A percentile compares a stretch with the other conserved stretches of the same genome.
These are phyloP conservation scores for Sebastes itinus DNA, from an alignment of 2,797 vertebrate genomes.

Conservation along the genomic window DNA sequence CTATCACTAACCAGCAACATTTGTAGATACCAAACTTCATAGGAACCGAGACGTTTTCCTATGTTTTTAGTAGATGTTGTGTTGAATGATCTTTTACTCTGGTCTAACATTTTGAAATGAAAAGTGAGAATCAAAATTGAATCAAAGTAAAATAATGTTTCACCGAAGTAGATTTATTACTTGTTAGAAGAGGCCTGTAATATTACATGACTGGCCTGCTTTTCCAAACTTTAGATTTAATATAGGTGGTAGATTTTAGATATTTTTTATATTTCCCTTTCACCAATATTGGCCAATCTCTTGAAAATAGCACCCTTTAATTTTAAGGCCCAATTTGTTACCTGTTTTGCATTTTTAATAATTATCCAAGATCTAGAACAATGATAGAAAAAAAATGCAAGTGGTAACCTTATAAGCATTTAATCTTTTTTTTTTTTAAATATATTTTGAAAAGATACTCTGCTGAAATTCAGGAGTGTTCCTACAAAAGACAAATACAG, in stretches of 20 bases:
- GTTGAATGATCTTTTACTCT: not conserved
- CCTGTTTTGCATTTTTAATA: not conserved
- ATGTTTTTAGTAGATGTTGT: not conserved
- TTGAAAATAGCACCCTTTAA: not conserved
- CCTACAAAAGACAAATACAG: not conserved
- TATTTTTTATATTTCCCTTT: not conserved
- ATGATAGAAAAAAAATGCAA: not conserved
- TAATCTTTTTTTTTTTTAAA: not conserved
- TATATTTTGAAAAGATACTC: not conserved
- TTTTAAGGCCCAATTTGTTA: not conserved
- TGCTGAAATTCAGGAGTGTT: not conserved
- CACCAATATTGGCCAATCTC: not conserved
- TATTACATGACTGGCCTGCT: not conserved
- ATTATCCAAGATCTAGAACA: not conserved
- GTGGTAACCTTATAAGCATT: not conserved
- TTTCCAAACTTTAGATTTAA: slow-evolving; percentile 24
- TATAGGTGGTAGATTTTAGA: slow-evolving; percentile 6
- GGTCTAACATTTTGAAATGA: slow-evolving; percentile 27
- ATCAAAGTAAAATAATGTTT: slow-evolving; percentile 9
- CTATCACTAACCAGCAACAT: slow-evolving; percentile 15
- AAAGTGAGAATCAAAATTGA: slow-evolving; percentile 7
- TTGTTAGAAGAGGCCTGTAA: not conserved
- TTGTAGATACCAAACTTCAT: slow-evolving; percentile 10
- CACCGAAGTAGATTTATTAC: slow-evolving; percentile 22
- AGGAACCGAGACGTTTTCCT: not conserved